phyloP scores from a whole-genome alignment of 2,797 vertebrate species.

The Halcyon smyrnensis region DNA sequence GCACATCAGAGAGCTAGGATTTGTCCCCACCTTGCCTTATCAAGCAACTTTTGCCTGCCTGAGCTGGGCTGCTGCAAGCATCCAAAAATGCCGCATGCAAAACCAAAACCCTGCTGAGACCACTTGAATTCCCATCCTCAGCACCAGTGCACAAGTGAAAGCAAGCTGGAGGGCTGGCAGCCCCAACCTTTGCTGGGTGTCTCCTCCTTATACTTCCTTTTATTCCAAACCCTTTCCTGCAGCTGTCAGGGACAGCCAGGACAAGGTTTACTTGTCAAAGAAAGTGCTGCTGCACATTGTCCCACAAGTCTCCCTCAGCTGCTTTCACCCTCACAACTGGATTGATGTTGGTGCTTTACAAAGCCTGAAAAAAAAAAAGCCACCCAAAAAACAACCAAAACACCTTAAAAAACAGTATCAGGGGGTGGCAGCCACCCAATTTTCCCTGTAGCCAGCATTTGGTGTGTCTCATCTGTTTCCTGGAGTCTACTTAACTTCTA shows the following conservation, averaged over 20 bases:
- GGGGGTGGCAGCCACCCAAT: not conserved
- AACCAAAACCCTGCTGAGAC: not conserved
- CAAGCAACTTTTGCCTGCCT: not conserved
- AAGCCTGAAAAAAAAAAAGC: not conserved
- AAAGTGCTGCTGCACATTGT: rapidly evolving
- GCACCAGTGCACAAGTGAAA: not conserved
- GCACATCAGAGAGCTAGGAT: not conserved
- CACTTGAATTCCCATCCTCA: not conserved
- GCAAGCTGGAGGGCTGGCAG: not conserved
- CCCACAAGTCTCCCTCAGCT: not conserved
- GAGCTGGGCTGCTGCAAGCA: not conserved
- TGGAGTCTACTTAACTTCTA: conserved; percentile 28
- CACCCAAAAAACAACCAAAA: not conserved
- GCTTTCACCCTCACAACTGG: rapidly evolving
- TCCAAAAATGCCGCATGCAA: rapidly evolving
- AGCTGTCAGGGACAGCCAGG: not conserved
- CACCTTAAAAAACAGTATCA: not conserved
- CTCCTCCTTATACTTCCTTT: not conserved
- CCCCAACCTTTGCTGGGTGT: not conserved
- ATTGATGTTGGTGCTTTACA: not conserved
- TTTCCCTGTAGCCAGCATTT: not conserved
- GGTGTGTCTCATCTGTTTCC: not conserved
- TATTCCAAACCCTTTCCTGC: not conserved
- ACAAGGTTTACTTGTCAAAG: not conserved
- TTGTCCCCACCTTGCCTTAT: not conserved